A percentile compares a stretch with the other conserved stretches of the same genome.
These are phyloP conservation scores for Mus spretus DNA, from an alignment of 2,797 vertebrate species.

Conservation along the genomic window DNA sequence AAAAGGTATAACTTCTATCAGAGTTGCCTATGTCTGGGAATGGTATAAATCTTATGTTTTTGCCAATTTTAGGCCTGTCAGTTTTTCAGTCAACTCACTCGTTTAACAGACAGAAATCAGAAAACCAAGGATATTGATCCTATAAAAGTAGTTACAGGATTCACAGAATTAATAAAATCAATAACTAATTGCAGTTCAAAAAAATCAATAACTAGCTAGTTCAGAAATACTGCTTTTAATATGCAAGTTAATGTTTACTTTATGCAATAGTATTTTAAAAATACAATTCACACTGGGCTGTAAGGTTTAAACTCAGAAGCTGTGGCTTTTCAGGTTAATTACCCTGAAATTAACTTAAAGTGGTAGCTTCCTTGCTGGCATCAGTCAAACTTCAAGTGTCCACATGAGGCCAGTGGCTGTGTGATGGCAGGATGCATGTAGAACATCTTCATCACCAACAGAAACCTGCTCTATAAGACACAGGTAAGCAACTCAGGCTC, in stretches of 20 bases:
- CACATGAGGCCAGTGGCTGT: background rate
- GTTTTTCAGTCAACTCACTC: background rate
- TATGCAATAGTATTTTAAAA: constrained; percentile 30
- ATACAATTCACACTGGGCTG: background rate
- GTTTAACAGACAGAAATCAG: constrained; percentile 28
- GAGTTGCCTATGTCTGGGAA: background rate
- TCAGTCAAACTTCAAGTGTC: background rate
- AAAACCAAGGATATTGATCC: constrained; percentile 24
- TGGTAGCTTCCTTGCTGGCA: background rate
- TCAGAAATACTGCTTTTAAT: constrained; percentile 53
- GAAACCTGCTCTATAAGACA: background rate
- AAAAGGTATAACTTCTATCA: background rate
- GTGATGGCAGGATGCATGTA: background rate
- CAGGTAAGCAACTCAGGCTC: background rate
- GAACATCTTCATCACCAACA: background rate
- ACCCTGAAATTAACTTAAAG: background rate
- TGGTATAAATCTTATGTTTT: background rate
- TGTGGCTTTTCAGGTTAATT: constrained; percentile 4
- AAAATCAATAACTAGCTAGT: background rate
- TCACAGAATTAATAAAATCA: constrained; percentile 2
- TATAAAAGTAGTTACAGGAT: background rate
- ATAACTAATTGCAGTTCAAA: background rate
- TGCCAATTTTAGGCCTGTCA: constrained; percentile 25
- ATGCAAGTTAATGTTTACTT: background rate
- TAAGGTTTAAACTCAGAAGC: background rate